Evolutionary conservation across 2,888 invertebrate species (phyloP), one percentile per base, ranked within the genome.

Genomic region (Halictus quadricinctus): DNA sequence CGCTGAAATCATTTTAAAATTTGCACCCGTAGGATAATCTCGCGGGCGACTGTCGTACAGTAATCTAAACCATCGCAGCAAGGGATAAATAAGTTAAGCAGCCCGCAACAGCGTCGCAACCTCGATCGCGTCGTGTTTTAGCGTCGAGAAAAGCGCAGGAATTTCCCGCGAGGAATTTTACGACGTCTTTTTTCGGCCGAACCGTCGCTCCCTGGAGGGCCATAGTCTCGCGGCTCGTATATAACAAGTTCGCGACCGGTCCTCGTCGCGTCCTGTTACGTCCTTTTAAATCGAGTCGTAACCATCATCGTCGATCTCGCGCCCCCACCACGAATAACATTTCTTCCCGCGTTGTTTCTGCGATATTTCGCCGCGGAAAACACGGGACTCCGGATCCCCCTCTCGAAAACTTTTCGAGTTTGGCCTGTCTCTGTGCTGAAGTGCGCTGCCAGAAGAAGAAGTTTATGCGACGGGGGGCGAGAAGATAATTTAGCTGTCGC

Each of bases 151-250:
- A 10, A 21, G 6, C 64, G 18, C 18, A 36, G 76, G 75, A 76
- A 66, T 83, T 83, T 76, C 64, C 75, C 60, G 15, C 54, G 41
- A 12, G 60, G 60, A 60, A 83, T 81, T 83, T 83, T 79, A 81
- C 76, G 72, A 73, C 72, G 76, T 41, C 36, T 81, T 76, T 76
- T 36, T 46, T 25, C 36, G 29, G 15, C 66, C 7, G 18, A 29
- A 60, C 29, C 25, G 29, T 29, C 15, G 60, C 29, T 41, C 74
- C 75, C 75, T 29, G 54, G 81, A 36, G 75, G 43, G 12, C 64
- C 64, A 25, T 76, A 54, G 50, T 66, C 66, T 36, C 80, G 43
- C 70, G 41, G 43, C 80, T 74, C 58, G 58, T 72, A 60, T 60
- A 29, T 29, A 81, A 76, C 64, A 83, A 81, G 64, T 76, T 81